Percentiles rank a stretch among this genome's conserved stretches.
phyloP scores from a whole-genome alignment of 1,140 invertebrate genomes.

The Wasmannia auropunctata region DNA sequence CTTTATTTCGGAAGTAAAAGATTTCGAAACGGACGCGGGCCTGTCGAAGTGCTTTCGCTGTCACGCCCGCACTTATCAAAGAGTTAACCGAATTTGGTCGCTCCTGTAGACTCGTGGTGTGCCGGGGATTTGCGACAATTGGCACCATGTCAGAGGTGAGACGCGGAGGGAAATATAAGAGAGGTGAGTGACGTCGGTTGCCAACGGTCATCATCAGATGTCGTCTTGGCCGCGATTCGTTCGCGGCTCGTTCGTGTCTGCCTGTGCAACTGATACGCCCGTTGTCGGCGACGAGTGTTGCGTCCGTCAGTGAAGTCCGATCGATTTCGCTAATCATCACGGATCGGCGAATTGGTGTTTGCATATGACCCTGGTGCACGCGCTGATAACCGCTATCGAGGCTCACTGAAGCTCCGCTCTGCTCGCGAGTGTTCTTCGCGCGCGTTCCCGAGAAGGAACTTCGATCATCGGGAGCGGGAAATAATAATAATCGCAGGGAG shows the following conservation, averaged over 20 bases:
- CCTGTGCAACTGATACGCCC: constrained; percentile 22
- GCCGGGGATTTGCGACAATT: constrained; percentile 45
- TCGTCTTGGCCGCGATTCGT: constrained; percentile 45
- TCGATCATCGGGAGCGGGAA: background rate
- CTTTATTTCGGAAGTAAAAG: background rate
- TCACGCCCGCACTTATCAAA: background rate
- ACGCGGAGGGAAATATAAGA: constrained; percentile 38
- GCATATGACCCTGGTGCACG: background rate
- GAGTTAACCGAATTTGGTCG: constrained; percentile 40
- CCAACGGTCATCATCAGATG: constrained; percentile 57
- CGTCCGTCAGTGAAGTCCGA: background rate
- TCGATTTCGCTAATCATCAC: background rate
- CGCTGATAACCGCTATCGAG: constrained; percentile 30
- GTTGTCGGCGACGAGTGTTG: background rate
- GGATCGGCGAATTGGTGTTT: background rate
- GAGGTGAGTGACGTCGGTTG: constrained; percentile 55
- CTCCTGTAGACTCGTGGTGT: constrained; percentile 41
- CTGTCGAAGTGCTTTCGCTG: background rate
- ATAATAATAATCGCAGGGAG: too few species aligned
- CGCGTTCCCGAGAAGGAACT: background rate
- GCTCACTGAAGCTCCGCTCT: background rate
- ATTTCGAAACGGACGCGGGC: background rate
- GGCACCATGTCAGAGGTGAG: constrained; percentile 61
- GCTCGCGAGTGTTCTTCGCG: background rate
- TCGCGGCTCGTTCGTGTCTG: constrained; percentile 32